These are phyloP conservation scores for Pomatostomus ruficeps DNA, from an alignment of 2,113 vertebrate genomes.

Conservation along the genomic window DNA sequence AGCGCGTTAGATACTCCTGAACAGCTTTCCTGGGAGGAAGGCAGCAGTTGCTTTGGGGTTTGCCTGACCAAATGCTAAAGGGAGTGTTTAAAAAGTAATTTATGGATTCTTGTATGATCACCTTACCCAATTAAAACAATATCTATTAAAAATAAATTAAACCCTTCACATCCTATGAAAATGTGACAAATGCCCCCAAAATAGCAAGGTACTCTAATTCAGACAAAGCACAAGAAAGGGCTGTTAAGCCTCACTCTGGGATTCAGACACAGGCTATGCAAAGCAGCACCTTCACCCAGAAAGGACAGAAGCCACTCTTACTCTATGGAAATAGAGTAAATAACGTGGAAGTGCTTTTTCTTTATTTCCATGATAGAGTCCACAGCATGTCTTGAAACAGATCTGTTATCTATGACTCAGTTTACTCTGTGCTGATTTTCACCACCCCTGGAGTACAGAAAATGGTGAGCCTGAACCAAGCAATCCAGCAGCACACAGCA, in stretches of 20 bases:
- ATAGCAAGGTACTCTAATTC: neutral
- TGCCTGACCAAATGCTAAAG: neutral
- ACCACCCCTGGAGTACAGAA: neutral
- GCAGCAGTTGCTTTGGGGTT: neutral
- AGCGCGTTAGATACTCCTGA: fast-evolving
- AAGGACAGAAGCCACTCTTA: neutral
- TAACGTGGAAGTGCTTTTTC: neutral
- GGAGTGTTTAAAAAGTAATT: neutral
- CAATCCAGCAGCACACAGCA: neutral
- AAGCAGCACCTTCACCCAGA: neutral
- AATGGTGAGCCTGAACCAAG: neutral
- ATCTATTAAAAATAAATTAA: neutral
- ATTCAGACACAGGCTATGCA: neutral
- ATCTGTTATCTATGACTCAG: fast-evolving
- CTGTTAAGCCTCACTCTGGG: neutral
- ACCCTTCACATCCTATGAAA: neutral
- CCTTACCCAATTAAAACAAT: neutral
- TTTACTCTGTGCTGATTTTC: neutral
- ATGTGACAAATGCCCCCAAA: neutral
- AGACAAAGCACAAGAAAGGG: neutral
- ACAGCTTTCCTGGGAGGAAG: neutral
- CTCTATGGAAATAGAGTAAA: neutral
- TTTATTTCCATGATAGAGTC: neutral
- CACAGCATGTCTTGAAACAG: neutral
- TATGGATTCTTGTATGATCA: neutral